Conservation (phyloP, 2,113 vertebrate species). For the Thermophis baileyi region DNA sequence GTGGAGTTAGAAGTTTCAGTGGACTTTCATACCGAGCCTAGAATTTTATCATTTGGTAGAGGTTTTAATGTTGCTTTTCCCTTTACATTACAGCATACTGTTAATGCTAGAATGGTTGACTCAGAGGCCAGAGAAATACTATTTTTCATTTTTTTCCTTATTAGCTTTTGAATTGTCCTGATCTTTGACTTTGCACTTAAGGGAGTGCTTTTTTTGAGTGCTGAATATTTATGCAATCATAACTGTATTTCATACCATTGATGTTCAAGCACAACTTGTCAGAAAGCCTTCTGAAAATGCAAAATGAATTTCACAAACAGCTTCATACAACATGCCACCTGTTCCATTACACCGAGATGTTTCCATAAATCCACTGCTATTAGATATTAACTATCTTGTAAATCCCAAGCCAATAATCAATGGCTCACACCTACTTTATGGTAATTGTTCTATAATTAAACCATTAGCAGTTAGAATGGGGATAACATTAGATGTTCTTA, state of each 20-base stretch:
- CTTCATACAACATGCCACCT: not conserved
- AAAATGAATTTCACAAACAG: constrained; percentile 1
- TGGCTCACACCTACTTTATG: constrained; percentile 18
- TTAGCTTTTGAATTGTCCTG: constrained; percentile 16
- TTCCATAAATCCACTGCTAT: constrained; percentile 14
- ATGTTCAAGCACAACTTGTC: not conserved
- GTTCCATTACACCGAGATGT: not conserved
- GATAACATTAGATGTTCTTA: not conserved
- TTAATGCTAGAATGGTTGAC: not conserved
- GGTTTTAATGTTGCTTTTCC: not conserved
- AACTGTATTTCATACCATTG: constrained; percentile 10
- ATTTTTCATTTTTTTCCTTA: constrained; percentile 4
- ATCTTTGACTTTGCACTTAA: constrained; percentile 9
- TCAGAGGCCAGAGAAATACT: not conserved
- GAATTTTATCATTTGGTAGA: not conserved
- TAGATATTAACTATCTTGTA: not conserved
- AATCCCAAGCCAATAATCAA: constrained; percentile 21
- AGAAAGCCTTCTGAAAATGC: not conserved
- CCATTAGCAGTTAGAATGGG: not conserved
- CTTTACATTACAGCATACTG: not conserved
- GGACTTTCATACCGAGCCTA: not conserved
- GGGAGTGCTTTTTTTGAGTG: not conserved
- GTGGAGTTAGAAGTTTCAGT: not conserved
- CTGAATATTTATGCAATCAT: constrained; percentile 37
- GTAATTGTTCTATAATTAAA: constrained; percentile 20